phyloP scores from a whole-genome alignment of 92 coral and sea anemone genomes.

The Palythoa heliodiscus region DNA sequence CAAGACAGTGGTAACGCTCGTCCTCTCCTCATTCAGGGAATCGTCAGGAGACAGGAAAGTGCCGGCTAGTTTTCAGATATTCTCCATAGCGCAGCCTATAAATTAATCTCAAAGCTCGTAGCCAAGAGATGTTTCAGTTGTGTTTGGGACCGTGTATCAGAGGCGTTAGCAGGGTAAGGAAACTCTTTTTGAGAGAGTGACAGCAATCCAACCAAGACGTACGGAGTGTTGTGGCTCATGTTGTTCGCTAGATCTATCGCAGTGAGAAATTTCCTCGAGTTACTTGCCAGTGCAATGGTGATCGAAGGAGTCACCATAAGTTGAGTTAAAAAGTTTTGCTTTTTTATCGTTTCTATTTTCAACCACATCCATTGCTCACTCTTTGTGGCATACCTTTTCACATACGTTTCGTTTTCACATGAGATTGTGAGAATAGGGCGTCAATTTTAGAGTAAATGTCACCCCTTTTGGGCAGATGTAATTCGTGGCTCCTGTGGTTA shows the following conservation, averaged over 20 bases:
- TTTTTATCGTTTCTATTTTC: too few species aligned
- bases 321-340: too few species aligned
- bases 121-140: background rate
- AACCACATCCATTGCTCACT: too few species aligned
- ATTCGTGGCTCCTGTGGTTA: too few species aligned
- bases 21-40: constrained; percentile 36
- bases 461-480: too few species aligned
- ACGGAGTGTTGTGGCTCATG: background rate
- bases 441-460: too few species aligned
- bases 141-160: background rate
- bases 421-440: too few species aligned
- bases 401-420: too few species aligned
- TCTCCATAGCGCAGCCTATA: background rate
- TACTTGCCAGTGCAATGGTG: background rate
- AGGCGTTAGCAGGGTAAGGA: background rate
- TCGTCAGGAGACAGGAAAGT: constrained; percentile 12
- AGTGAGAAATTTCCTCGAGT: background rate
- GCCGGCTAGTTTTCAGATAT: background rate
- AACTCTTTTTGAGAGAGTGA: background rate
- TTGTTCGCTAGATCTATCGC: background rate
- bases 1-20: background rate
- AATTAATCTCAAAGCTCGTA: background rate
- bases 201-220: background rate
- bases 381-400: too few species aligned
- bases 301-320: too few species aligned